Conservation (phyloP, 2,113 vertebrate species). For the Elephantulus edwardii region DNA sequence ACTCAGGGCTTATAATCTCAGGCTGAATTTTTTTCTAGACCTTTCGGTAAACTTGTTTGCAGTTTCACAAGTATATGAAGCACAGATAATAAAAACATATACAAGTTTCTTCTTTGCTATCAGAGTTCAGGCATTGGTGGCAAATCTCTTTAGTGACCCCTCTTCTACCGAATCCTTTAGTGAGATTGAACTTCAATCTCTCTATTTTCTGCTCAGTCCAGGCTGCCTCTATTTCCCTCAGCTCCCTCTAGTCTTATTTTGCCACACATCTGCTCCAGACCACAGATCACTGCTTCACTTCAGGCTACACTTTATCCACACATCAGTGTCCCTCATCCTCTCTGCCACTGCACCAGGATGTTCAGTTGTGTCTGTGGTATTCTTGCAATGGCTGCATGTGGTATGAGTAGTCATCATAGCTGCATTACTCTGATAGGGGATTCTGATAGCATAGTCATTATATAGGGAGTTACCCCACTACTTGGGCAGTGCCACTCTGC, state of each 20-base stretch:
- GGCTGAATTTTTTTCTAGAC: neutral
- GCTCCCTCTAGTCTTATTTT: neutral
- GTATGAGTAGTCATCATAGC: too few relatives aligned
- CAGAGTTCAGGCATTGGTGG: neutral
- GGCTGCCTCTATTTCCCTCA: neutral
- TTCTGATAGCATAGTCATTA: too few relatives aligned
- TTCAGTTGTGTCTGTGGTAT: neutral
- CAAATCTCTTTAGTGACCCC: neutral
- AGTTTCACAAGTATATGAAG: neutral
- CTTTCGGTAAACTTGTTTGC: neutral
- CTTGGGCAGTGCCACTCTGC: too few relatives aligned
- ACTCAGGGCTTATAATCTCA: neutral
- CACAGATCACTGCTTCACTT: accelerated
- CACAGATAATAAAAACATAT: neutral
- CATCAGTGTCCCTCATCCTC: neutral
- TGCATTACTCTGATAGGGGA: too few relatives aligned
- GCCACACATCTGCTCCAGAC: neutral
- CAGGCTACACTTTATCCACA: neutral
- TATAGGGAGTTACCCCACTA: too few relatives aligned
- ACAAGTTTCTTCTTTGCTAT: neutral
- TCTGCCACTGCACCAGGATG: neutral
- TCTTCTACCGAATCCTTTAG: neutral
- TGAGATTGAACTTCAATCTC: neutral
- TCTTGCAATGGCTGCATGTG: neutral
- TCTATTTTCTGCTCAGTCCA: accelerated